Base-by-base conservation (phyloP, 2,888 invertebrate genomes). In the Habroteleia sp. region DNA sequence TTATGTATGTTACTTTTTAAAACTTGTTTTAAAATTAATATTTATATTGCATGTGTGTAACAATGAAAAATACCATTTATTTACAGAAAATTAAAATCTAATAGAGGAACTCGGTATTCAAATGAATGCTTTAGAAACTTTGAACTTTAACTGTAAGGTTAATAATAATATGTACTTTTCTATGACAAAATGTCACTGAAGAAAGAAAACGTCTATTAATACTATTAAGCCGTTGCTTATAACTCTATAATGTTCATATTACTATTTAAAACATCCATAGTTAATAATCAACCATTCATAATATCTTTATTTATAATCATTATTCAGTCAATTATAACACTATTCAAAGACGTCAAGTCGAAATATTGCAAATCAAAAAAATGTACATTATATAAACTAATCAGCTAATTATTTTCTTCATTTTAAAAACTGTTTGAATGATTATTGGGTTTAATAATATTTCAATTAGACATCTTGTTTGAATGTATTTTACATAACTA, bases 291-390 rank as follows among this genome's bases (percentile, higher is more conserved):
- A 66, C 44, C 52, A 46, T 5, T 33, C 52, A 6, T 29, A 35
- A 31, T 50, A 16, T 35, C 14, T 52, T 44, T 5, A 8, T 65
- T 44, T 42, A 14, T 54, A 65, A 20, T 42, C 31, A 54, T 33
- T 65, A 65, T 54, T 65, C 65, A 65, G 65, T 63, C 65, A n/a
- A 54, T 52, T 65, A 65, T 44, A 63, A 52, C 44, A 35, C 54
- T 65, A 44, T 44, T 35, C 27, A 20, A 39, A 5, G 23, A 50
- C 8, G 20, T 48, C 35, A 8, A 52, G 42, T 25, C 52, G 50
- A 52, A 63, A 42, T 48, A 23, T 11, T 17, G 27, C 10, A 46
- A 35, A 13, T 5, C 10, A 20, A 39, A 10, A 20, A 6, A 25
- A 20, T 20, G n/a, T n/a, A n/a, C n/a, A n/a, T n/a, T n/a, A n/a